Evolutionary conservation across 2,888 invertebrate species (phyloP), one percentile per base, ranked within the genome.

Genomic region (Hyles lineata): DNA sequence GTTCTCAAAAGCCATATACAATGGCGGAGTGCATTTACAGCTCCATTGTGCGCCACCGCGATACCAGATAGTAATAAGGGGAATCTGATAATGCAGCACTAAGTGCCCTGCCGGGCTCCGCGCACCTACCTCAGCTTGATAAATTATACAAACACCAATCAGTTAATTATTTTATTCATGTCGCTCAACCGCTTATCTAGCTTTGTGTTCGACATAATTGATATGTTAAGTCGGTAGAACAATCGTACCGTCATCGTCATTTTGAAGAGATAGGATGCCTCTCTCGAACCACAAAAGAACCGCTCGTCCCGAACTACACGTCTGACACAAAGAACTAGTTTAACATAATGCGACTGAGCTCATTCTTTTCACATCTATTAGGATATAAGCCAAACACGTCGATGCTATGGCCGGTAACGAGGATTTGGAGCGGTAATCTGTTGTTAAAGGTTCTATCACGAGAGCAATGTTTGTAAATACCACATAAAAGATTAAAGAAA

Each of bases 121-220:
- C 82, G 83, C 77, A 77, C 78, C 79, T 83, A 84, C 83, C 80
- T 86, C 85, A 85, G 84, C 90, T 89, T 92, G 92, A 93, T 92
- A 92, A 92, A 93, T 94, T 93, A 94, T 92, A 94, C 93, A 94
- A 93, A 94, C 91, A 93, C 93, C 91, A 90, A 92, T 92, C 94
- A 89, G 93, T 92, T 94, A 94, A 94, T 94, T 93, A 94, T 93
- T 93, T 93, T 90, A 93, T 93, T 92, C 92, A 92, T 89, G 93
- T 94, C 94, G 91, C 89, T 93, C 93, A 90, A 89, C 78, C 82
- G 87, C 87, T 90, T 93, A 94, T 93, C 92, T 88, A 81, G 83
- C 89, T 91, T 90, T 92, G 90, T 92, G 90, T 93, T 91, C 89
- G 89, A 92, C 92, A 92, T 93, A 93, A 94, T 94, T 93, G 94